Base-by-base conservation (phyloP, 2,888 invertebrate species). In the Cheilosia pagana region DNA sequence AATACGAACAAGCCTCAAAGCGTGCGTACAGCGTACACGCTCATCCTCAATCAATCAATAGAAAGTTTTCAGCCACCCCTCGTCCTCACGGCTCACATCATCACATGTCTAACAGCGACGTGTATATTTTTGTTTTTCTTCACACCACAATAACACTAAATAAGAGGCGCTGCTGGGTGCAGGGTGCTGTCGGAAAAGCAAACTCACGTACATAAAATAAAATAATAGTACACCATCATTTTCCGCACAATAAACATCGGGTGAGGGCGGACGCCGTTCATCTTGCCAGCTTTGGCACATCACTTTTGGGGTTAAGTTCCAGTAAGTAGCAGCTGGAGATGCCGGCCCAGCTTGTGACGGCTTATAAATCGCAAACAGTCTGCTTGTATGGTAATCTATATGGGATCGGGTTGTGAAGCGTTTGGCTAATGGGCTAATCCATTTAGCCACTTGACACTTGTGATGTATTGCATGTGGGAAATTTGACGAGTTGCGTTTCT, bases 31-130 rank as follows among this genome's bases (percentile, higher is more conserved):
- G n/a, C n/a, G n/a, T 23, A 5, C 28, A 2, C 41, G 16, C 57
- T 59, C 74, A 74, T 65, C 55, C 53, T 48, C 53, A 77, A 77
- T 77, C 76, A 68, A 77, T 77, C 76, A 77, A 70, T 77, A 45
- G 35, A 35, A 76, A 41, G 7, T 50, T 57, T 50, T 23, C 31
- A 14, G 28, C 16, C 21, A 48, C 19, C 16, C 16, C 16, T 16
- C 57, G 2, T 45, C 43, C 63, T 50, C 35, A 12, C 25, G 6
- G 28, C 19, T 60, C 21, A 35, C 16, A 53, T 43, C 62, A 72
- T 35, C 23, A 23, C 50, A 8, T 48, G 19, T 4, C 21, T 23
- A 23, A 21, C 14, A 14, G 23, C 8, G 4, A 48, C 39, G 43
- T 25, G 14, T 21, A n/a, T 72, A 4, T 53, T 55, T 48, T 35